Percentiles rank a stretch among this genome's conserved stretches.
Conservation (phyloP, 2,797 vertebrate genomes). For the Tangara arthus region DNA sequence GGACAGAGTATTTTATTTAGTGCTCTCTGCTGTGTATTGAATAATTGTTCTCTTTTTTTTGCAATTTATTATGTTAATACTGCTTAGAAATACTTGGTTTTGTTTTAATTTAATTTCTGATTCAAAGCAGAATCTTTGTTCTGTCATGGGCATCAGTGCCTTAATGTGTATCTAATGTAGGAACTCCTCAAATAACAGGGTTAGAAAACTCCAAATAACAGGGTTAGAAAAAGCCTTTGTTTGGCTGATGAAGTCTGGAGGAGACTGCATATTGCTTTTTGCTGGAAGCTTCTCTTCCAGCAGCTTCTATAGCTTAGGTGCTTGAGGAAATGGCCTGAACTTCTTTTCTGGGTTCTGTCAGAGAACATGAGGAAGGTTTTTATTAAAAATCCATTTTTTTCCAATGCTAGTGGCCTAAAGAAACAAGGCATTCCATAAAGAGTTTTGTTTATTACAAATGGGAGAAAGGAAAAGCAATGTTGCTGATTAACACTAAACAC, state of each 20-base stretch:
- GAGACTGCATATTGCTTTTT: neutral
- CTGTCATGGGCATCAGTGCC: neutral
- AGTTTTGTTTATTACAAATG: neutral
- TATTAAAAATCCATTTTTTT: neutral
- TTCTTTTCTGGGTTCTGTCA: neutral
- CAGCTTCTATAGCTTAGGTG: neutral
- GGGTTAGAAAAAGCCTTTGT: neutral
- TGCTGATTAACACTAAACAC: neutral
- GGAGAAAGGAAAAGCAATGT: neutral
- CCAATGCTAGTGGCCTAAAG: neutral
- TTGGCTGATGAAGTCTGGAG: neutral
- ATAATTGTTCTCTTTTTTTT: neutral
- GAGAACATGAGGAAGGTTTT: neutral
- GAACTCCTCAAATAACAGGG: neutral
- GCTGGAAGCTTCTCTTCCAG: neutral
- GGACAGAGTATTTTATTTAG: neutral
- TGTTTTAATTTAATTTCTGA: neutral
- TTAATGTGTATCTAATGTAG: neutral
- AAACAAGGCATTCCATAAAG: neutral
- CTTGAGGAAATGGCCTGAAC: neutral
- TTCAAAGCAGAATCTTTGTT: neutral
- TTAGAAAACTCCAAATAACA: neutral
- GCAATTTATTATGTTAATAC: neutral
- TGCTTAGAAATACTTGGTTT: neutral
- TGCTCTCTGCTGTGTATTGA: neutral